Evolutionary conservation across 1,140 invertebrate species (phyloP).

Genomic region (Apolygus lucorum): DNA sequence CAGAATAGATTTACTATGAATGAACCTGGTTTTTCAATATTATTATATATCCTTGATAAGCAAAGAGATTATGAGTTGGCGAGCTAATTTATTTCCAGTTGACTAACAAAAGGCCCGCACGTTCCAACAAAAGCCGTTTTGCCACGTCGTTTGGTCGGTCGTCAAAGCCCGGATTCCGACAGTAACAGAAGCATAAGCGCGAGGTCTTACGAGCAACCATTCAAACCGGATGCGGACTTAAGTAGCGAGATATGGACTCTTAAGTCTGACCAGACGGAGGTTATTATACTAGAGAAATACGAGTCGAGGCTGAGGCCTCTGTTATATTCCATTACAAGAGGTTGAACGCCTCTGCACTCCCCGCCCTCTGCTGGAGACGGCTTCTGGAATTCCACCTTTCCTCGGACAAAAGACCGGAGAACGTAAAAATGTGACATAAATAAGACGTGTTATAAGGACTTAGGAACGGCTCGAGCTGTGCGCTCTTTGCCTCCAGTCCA

Average conservation of each 20-base stretch:
- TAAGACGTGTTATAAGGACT: not conserved
- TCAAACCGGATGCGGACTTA: not conserved
- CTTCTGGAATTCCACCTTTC: not conserved
- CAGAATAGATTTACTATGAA: no score
- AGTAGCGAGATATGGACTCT: not conserved
- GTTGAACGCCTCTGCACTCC: not conserved
- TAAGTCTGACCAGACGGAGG: not conserved
- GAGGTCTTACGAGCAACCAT: not conserved
- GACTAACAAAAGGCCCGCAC: no score
- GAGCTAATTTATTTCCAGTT: no score
- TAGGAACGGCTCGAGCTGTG: not conserved
- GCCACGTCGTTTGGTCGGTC: not conserved
- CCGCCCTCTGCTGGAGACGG: no score
- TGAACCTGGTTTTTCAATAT: no score
- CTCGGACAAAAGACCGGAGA: not conserved
- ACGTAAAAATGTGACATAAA: not conserved
- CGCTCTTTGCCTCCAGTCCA: not conserved
- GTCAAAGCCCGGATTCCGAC: not conserved
- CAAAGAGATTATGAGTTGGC: no score
- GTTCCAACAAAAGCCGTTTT: not conserved
- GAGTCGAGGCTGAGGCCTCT: not conserved
- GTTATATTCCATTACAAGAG: slow-evolving; percentile 9
- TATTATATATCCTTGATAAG: no score
- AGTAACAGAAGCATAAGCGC: no score
- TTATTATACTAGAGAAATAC: not conserved